These are phyloP conservation scores for Rissa tridactyla DNA, from an alignment of 2,113 vertebrate genomes.

Conservation along the genomic window DNA sequence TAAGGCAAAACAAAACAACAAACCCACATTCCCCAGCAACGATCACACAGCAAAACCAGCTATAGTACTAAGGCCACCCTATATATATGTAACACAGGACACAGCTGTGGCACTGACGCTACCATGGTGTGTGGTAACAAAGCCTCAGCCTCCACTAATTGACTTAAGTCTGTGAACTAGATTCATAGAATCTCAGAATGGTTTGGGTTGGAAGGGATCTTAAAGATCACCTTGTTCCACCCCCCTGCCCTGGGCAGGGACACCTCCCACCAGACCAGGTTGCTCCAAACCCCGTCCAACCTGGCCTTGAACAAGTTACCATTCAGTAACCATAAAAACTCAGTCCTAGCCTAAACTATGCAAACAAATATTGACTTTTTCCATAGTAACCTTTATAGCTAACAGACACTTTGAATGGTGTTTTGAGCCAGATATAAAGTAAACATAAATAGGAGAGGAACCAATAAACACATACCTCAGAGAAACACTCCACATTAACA, in stretches of 20 bases:
- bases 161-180: not conserved
- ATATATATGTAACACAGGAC: not conserved
- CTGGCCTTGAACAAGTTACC: not conserved
- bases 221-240: not conserved
- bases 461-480: not conserved
- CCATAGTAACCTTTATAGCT: not conserved
- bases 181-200: not conserved
- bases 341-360: not conserved
- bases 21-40: not conserved
- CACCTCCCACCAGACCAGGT: not conserved
- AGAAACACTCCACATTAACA: rapidly evolving
- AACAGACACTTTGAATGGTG: not conserved
- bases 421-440: not conserved
- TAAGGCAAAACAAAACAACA: not conserved
- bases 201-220: not conserved
- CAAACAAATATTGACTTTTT: not conserved
- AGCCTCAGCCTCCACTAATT: not conserved
- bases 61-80: not conserved
- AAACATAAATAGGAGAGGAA: not conserved
- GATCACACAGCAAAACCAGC: not conserved
- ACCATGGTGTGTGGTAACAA: not conserved
- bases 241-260: not conserved
- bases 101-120: not conserved
- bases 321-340: not conserved
- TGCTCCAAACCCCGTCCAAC: not conserved